Evolutionary conservation across 2,888 invertebrate species (phyloP), one percentile per base, ranked within the genome.

Genomic region (Plemyria rubiginata): DNA sequence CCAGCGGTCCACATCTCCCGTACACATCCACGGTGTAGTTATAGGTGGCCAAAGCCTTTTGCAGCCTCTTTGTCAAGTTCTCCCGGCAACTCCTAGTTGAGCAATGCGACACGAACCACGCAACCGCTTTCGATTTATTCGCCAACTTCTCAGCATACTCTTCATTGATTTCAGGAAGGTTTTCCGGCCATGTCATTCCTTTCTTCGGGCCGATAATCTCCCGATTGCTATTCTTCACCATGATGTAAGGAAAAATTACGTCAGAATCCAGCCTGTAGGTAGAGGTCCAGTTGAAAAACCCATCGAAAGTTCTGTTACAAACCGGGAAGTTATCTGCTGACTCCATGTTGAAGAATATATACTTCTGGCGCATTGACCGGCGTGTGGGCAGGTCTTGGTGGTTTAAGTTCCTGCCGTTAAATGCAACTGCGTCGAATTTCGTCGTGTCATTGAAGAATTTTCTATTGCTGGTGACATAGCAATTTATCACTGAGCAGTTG

Each of bases 21-120:
- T 88, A 95, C 4, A 94, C 82, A 70, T 94, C 94, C 2, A 95
- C 86, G 0, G 81, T 72, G 12, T 81, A 69, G 0, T 78, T 75
- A 62, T 82, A 84, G 0, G 43, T 41, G 1, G 57, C 53, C 13
- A 91, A 70, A 0, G 79, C 81, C n/a, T 73, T 76, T 46, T 82
- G 74, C 28, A 92, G 65, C 2, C 75, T 66, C 0, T 53, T 69
- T 0, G 80, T 88, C 58, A 84, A 78, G 0, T 74, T 67, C 12
- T 73, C 58, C 54, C 92, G 81, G 0, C 74, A 76, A 70, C 84
- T 89, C 61, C 78, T 81, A 32, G 79, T 82, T 0, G 52, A 65
- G 63, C 92, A 92, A 49, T 89, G 74, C 0, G 92, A 91, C 0
- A 90, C 91, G 54, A 92, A 90, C 92, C 91, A 92, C n/a, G 90